Conservation (phyloP, 2,888 invertebrate genomes). For the Andrena camellia region DNA sequence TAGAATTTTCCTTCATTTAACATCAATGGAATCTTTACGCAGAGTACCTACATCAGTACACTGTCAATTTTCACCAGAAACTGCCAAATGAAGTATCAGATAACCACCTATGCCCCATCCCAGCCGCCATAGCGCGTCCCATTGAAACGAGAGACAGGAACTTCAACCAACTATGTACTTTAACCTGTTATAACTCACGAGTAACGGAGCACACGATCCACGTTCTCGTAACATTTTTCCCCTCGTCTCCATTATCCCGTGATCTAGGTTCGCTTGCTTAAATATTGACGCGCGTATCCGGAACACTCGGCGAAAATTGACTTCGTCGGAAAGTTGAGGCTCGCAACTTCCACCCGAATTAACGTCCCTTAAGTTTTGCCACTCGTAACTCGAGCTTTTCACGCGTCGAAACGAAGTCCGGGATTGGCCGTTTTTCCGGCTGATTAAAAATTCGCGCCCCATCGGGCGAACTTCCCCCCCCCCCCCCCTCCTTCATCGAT, state of each 20-base stretch:
- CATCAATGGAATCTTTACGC: not conserved
- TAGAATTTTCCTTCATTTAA: too few relatives aligned
- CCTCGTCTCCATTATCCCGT: too few relatives aligned
- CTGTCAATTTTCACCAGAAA: not conserved
- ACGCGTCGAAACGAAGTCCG: constrained; percentile 41
- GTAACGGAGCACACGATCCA: not conserved
- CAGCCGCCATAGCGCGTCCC: not conserved
- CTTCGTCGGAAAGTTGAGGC: constrained; percentile 39
- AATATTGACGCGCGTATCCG: constrained; percentile 11
- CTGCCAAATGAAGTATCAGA: not conserved
- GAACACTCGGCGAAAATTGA: not conserved
- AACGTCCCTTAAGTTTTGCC: constrained; percentile 58
- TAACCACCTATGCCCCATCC: not conserved
- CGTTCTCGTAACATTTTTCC: not conserved
- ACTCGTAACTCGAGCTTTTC: constrained; percentile 59
- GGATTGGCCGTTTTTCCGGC: constrained; percentile 47
- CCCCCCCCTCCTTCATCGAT: constrained; percentile 47
- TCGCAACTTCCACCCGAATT: constrained; percentile 57
- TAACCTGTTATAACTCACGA: not conserved
- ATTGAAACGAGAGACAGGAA: not conserved
- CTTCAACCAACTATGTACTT: not conserved
- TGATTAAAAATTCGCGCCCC: constrained; percentile 68
- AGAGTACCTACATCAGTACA: not conserved
- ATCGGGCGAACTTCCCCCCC: constrained; percentile 36
- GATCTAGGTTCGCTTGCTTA: not conserved